Base-by-base conservation (phyloP, 1,140 invertebrate genomes). In the Teleogryllus occipitalis region DNA sequence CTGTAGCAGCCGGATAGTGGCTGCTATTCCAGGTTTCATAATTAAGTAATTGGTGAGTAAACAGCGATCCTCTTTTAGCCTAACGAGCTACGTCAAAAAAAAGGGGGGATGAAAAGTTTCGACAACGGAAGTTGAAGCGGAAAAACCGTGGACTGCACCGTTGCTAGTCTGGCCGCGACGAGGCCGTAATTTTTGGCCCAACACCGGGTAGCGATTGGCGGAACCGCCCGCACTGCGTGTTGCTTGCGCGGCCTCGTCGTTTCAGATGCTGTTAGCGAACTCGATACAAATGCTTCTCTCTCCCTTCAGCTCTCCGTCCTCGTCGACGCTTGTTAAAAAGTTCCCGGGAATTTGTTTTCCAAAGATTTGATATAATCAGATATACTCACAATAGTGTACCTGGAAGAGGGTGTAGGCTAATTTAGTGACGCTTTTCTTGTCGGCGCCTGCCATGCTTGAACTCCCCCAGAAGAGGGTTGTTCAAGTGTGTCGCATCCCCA, bases 41-140 rank as follows among this genome's bases (percentile, higher is more conserved):
- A 65, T 65, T 65, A 65, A 65, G 54, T 65, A 65, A 65, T 65
- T 65, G 54, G 54, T 65, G 54, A 65, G 54, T 65, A 65, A 65
- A 65, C 54, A 65, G 54, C 10, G 54, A 65, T 65, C 54, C 10
- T 65, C 54, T 65, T 65, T 65, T 65, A 65, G 54, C 10, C 54
- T 65, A 65, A 65, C 54, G 54, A 65, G 54, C 54, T 65, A 65
- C 54, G 18, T 65, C 54, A 65, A 65, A 14, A 65, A 65, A 65
- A 39, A 39, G 27, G 27, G 27, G 27, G 27, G 27, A 5, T 2
- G 54, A 65, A 65, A 65, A 65, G 10, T 65, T 65, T 18, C 54
- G 18, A 65, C 54, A 65, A 65, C 54, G 18, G 54, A 65, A 65
- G 54, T 65, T 65, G 54, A 14, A 65, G 54, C 18, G 54, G 54